A percentile compares a stretch with the other conserved stretches of the same genome.
Conservation (phyloP, 2,113 vertebrate species). For the Oceanodroma tethys region DNA sequence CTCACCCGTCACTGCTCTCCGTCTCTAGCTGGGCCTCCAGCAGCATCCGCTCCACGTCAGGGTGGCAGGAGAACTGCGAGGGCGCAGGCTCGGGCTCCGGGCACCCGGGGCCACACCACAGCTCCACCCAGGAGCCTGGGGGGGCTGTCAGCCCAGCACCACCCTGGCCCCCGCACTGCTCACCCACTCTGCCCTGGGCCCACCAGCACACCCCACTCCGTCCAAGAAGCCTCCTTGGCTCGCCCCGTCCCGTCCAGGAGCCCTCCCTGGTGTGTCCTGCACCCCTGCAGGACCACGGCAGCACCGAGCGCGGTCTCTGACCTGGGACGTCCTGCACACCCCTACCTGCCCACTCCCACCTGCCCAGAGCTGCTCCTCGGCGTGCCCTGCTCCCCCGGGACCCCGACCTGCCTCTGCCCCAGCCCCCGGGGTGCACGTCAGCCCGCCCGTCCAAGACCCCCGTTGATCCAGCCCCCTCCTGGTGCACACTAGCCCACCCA, state of each 20-base stretch:
- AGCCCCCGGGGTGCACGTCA: accelerated
- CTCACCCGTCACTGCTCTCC: not conserved
- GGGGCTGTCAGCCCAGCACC: not conserved
- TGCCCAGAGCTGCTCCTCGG: not conserved
- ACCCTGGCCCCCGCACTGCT: not conserved
- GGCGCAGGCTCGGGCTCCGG: not conserved
- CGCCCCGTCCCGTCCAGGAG: accelerated
- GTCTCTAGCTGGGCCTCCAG: constrained; percentile 55
- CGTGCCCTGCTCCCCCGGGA: accelerated
- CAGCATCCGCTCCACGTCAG: constrained; percentile 39
- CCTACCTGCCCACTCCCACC: accelerated
- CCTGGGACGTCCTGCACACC: accelerated
- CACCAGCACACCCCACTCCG: not conserved
- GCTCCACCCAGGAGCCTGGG: constrained; percentile 56
- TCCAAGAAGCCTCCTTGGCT: too few species aligned
- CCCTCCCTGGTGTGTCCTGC: accelerated
- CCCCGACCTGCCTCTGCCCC: not conserved
- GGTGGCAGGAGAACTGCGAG: not conserved
- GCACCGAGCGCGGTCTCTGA: accelerated
- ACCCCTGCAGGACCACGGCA: accelerated
- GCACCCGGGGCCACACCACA: not conserved
- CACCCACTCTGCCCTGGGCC: not conserved
- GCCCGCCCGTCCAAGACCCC: not conserved
- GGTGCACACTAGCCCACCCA: accelerated
- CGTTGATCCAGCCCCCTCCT: not conserved